A percentile compares a stretch with the other conserved stretches of the same genome.
These are phyloP conservation scores for Psittacula cyanocephala DNA, from an alignment of 2,113 vertebrate species.

Conservation along the genomic window DNA sequence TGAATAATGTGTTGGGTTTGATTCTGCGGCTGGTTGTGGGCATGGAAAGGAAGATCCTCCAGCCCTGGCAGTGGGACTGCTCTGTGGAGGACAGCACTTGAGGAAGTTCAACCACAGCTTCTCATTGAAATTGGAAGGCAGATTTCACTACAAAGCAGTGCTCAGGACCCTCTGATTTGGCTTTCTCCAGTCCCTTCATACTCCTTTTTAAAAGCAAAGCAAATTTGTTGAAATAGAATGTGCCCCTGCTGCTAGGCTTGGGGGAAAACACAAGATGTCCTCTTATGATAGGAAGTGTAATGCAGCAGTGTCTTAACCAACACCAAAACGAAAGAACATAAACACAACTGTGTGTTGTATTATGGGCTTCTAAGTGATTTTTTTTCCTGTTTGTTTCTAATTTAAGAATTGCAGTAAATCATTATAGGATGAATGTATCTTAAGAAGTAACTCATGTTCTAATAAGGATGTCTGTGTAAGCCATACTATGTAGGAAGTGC, in stretches of 20 bases:
- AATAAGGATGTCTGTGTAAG: not conserved
- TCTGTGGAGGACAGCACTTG: not conserved
- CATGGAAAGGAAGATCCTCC: not conserved
- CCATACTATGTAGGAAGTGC: not conserved
- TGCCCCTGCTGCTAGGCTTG: not conserved
- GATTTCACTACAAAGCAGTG: not conserved
- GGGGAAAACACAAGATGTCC: not conserved
- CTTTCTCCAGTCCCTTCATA: not conserved
- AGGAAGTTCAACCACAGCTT: not conserved
- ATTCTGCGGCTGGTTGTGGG: not conserved
- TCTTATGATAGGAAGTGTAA: accelerated
- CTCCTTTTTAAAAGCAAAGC: not conserved
- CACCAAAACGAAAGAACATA: not conserved
- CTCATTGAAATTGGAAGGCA: not conserved
- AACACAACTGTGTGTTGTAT: not conserved
- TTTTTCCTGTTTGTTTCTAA: not conserved
- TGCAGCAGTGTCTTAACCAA: not conserved
- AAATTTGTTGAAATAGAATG: not conserved
- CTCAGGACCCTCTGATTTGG: not conserved
- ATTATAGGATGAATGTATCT: not conserved
- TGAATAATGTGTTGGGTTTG: not conserved
- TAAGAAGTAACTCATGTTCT: not conserved
- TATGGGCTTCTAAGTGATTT: not conserved
- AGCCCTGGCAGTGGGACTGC: not conserved
- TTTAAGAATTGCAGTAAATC: not conserved